These are phyloP conservation scores for Nemotelus nigrinus DNA, from an alignment of 2,888 invertebrate genomes.

Conservation along the genomic window DNA sequence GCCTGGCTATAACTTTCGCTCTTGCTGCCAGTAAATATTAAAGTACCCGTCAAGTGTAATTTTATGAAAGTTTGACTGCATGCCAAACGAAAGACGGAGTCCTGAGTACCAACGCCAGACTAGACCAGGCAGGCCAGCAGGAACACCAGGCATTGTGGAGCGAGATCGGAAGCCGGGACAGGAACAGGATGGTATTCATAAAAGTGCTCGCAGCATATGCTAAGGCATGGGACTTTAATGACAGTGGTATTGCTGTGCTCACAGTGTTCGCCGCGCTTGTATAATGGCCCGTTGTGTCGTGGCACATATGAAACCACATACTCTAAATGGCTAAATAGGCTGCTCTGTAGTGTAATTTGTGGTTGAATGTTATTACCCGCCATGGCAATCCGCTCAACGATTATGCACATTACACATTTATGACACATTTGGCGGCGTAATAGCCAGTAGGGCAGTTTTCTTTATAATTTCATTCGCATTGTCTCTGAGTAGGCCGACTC, in stretches of 20 bases:
- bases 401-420: background rate
- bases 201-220: slow-evolving; percentile 4
- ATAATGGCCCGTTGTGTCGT: background rate
- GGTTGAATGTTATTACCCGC: slow-evolving; percentile 18
- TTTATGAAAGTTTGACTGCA: slow-evolving; percentile 16
- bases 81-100: slow-evolving; percentile 3
- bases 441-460: too few species aligned
- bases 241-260: background rate
- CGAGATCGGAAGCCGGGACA: background rate
- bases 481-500: too few species aligned
- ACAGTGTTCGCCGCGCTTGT: background rate
- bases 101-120: background rate
- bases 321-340: slow-evolving; percentile 22
- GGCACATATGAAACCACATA: background rate
- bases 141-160: background rate
- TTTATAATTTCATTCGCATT: too few species aligned
- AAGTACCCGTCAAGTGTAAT: slow-evolving; percentile 18
- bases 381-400: slow-evolving; percentile 14
- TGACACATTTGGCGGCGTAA: background rate
- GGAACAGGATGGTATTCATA: background rate
- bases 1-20: slow-evolving; percentile 1
- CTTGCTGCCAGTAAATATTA: slow-evolving; percentile 9
- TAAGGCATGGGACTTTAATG: background rate
- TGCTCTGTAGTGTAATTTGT: slow-evolving; percentile 23
- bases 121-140: background rate